These are phyloP conservation scores for Melanerpes formicivorus DNA, from an alignment of 2,113 vertebrate species.

Conservation along the genomic window DNA sequence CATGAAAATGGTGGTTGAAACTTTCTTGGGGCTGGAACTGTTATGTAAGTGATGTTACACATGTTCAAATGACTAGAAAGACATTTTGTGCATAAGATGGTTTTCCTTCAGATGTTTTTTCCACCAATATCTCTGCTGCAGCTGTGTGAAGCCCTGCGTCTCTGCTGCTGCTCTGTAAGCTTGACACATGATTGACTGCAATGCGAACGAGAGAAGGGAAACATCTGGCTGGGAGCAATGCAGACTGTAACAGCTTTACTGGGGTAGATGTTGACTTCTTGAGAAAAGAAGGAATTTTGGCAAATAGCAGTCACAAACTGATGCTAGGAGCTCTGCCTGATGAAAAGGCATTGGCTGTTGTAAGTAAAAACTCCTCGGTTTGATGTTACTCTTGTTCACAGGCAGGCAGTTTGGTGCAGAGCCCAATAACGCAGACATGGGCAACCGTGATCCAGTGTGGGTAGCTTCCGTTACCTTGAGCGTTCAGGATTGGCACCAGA, in stretches of 20 bases:
- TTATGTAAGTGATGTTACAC: neutral
- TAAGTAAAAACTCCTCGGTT: neutral
- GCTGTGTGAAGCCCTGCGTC: neutral
- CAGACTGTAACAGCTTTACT: neutral
- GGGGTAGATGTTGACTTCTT: conserved; percentile 1
- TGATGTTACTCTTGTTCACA: neutral
- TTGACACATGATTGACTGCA: conserved; percentile 44
- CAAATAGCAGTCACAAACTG: neutral
- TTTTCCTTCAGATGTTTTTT: neutral
- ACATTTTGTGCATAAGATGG: neutral
- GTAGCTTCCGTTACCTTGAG: neutral
- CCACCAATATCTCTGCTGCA: neutral
- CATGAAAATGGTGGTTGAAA: neutral
- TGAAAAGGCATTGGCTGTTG: neutral
- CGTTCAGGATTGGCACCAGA: neutral
- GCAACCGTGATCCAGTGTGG: neutral
- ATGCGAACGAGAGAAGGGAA: conserved; percentile 9
- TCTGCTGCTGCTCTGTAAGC: neutral
- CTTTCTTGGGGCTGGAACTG: neutral
- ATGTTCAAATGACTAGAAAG: neutral
- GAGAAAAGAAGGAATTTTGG: neutral
- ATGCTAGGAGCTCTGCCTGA: neutral
- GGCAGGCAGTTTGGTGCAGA: neutral
- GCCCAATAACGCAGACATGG: neutral
- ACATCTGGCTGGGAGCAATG: neutral